Base-by-base conservation (phyloP, 2,797 vertebrate species). In the Melanotaenia trifasciata region DNA sequence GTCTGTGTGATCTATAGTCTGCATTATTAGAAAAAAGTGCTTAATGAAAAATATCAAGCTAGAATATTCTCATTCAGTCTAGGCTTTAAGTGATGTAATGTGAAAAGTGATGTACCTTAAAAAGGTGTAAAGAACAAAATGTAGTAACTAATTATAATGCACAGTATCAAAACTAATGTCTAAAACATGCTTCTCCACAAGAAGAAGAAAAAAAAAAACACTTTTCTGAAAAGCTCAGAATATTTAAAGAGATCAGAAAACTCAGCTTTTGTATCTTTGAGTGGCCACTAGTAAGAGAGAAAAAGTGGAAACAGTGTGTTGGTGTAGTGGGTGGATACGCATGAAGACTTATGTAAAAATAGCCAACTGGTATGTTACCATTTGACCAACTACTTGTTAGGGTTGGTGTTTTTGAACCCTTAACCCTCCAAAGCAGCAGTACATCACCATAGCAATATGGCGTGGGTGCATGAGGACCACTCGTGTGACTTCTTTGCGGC, bases 401-500 rank as follows among this genome's bases (percentile, higher is more conserved):
- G 40, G 67, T 40, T 79, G 45, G 65, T 50, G 28, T 45, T 70
- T 60, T 56, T 78, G 58, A 60, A 80, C 73, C 66, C 61, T 65
- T 26, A 40, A 36, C 72, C 69, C 56, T 64, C 35, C 18, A 40
- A 45, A 68, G 47, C 78, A 79, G 76, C 76, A 70, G 78, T 67
- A 66, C 5, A 10, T 90, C 65, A 16, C 86, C 78, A 74, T 63
- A 72, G 78, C 61, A 84, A 90, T 56, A 64, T 65, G 61, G 73
- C 66, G 87, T 86, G 84, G 85, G 84, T 75, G 80, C 64, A 67
- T 3, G 61, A 81, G 72, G 67, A 72, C 64, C 77, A 64, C 81
- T 84, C 69, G 64, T 79, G 64, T 80, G 84, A 79, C 81, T 80
- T 81, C 64, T 81, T 89, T 72, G 81, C 86, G 85, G 79, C 83